Conservation (phyloP, 2,113 vertebrate genomes). For the Phoenicopterus ruber region DNA sequence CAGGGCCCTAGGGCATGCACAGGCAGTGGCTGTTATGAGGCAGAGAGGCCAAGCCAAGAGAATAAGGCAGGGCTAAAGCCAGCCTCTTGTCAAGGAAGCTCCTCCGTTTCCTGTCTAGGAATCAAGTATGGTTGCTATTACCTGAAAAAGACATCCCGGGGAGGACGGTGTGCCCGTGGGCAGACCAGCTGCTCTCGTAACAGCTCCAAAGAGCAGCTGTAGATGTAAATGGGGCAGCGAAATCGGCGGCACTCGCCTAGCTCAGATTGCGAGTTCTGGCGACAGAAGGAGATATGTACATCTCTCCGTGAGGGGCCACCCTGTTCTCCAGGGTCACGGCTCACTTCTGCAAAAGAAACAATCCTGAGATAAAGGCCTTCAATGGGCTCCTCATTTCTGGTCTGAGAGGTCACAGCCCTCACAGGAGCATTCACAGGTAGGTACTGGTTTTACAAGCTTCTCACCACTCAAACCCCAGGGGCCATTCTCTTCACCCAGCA, state of each 20-base stretch:
- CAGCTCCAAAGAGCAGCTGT: slow-evolving; percentile 89
- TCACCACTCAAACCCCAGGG: neutral
- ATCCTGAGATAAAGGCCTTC: neutral
- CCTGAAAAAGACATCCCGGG: slow-evolving; percentile 89
- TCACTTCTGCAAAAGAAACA: slow-evolving; percentile 49
- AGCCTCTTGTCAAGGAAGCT: neutral
- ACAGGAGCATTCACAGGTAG: neutral
- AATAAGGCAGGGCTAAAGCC: neutral
- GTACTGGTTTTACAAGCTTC: neutral
- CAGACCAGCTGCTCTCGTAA: slow-evolving; percentile 89
- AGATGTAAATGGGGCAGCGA: slow-evolving; percentile 90
- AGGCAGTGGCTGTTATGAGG: neutral
- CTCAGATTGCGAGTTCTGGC: slow-evolving; percentile 80
- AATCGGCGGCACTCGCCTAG: slow-evolving; percentile 71
- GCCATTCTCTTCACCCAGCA: neutral
- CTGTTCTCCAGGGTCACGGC: slow-evolving; percentile 72
- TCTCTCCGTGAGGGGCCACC: slow-evolving; percentile 74
- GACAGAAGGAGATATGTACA: slow-evolving; percentile 73
- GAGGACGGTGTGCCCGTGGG: slow-evolving; percentile 73
- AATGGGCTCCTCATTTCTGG: fast-evolving
- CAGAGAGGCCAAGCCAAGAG: neutral
- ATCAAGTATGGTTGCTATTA: slow-evolving; percentile 32
- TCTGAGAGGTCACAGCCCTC: neutral
- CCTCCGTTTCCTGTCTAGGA: neutral
- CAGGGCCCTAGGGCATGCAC: neutral